Conservation (phyloP, 2,797 vertebrate genomes). For the Amphiprion clarkii region DNA sequence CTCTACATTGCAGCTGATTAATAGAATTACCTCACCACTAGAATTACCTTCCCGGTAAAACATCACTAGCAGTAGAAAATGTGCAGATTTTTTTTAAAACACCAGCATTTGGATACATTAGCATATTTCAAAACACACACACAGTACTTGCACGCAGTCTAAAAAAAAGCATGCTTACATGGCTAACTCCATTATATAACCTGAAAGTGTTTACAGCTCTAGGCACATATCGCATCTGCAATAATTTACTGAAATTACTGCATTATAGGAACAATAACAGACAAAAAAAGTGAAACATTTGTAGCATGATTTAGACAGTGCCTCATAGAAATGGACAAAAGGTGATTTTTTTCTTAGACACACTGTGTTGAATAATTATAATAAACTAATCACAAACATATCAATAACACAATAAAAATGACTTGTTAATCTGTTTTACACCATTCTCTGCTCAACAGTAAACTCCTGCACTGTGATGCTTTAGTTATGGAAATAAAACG, state of each 20-base stretch:
- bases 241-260: constrained; percentile 40
- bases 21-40: background rate
- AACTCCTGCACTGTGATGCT: constrained; percentile 29
- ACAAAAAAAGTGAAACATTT: constrained; percentile 21
- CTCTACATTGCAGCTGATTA: constrained; percentile 16
- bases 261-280: constrained; percentile 31
- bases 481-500: constrained; percentile 30
- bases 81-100: constrained; percentile 59
- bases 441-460: constrained; percentile 32
- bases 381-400: constrained; percentile 12
- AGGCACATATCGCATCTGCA: constrained; percentile 60
- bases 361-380: constrained; percentile 37
- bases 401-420: constrained; percentile 27
- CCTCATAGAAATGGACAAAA: constrained; percentile 45
- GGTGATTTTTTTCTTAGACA: constrained; percentile 15
- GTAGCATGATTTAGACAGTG: constrained; percentile 29
- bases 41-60: constrained; percentile 32
- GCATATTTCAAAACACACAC: constrained; percentile 44
- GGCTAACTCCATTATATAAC: constrained; percentile 62
- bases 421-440: constrained; percentile 10
- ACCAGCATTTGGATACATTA: constrained; percentile 68
- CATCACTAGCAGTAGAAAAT: constrained; percentile 38
- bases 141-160: constrained; percentile 56
- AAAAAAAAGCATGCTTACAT: constrained; percentile 46
- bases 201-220: constrained; percentile 58